Base-by-base conservation (phyloP, 2,888 invertebrate species). In the Amphipoea oculea region DNA sequence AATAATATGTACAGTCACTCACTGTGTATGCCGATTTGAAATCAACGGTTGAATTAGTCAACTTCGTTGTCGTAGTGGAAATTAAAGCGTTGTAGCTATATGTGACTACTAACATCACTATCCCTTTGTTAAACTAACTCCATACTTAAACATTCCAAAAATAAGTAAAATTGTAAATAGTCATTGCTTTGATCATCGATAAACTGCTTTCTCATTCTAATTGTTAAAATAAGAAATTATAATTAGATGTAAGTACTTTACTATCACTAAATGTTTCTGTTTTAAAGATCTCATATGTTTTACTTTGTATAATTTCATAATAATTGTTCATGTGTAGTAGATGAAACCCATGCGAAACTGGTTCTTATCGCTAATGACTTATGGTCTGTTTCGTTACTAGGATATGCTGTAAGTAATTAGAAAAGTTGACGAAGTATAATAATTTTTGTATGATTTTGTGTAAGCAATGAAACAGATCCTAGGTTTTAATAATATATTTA, bases 71-170 rank as follows among this genome's bases (percentile, higher is more conserved):
- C 42, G 79, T 83, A 79, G 81, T 72, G 68, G 29, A 40, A 68
- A 68, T 71, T 84, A 69, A 84, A 73, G 51, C 75, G 68, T 81
- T 75, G 68, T 87, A 84, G 82, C 73, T 54, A 51, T 60, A 80
- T 72, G 70, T 80, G 63, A 83, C 29, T 68, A 70, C 73, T 70
- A 66, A 67, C 63, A 67, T 79, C 66, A 75, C 45, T 75, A 60
- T 72, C 67, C 60, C 70, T 81, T 73, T 70, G 70, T 86, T 80
- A 63, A 75, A 73, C n/a, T 62, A 80, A 88, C 88, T 94, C 94
- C 95, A 93, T 95, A 95, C 95, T 94, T 91, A 84, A 82, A 94
- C 96, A 95, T 96, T 96, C 95, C 95, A 67, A 78, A 70, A 87
- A 87, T 87, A 88, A 85, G 83, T 92, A 90, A 89, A 81, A 81